Percentiles rank a stretch among this genome's conserved stretches.
These are phyloP conservation scores for Amblyteles armatorius DNA, from an alignment of 2,888 invertebrate species.

Conservation along the genomic window DNA sequence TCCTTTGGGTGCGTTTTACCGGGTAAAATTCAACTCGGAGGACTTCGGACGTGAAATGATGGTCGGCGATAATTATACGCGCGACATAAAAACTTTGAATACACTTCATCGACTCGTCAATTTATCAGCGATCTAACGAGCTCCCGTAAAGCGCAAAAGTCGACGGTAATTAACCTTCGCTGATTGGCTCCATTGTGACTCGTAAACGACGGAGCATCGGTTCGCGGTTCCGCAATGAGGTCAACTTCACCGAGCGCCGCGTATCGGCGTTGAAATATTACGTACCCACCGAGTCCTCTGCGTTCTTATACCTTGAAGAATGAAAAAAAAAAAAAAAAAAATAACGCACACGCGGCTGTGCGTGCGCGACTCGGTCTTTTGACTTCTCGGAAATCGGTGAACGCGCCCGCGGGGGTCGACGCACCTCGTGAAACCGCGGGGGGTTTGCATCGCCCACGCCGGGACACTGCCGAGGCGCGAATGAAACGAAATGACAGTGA, in stretches of 20 bases:
- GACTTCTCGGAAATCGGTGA: constrained; percentile 74
- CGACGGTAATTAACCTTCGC: constrained; percentile 73
- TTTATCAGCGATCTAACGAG: constrained; percentile 74
- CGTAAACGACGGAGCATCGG: constrained; percentile 68
- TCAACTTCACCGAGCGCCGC: constrained; percentile 18
- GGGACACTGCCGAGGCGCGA: constrained; percentile 49
- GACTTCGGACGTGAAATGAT: background rate
- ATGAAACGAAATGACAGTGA: constrained; percentile 64
- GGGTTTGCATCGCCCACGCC: constrained; percentile 75
- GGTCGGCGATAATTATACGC: constrained; percentile 16
- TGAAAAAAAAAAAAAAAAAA: background rate
- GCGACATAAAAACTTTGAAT: constrained; percentile 15
- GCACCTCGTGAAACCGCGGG: constrained; percentile 75
- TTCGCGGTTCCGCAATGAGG: constrained; percentile 8
- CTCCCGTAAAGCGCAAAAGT: constrained; percentile 57
- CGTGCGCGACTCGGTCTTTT: constrained; percentile 70
- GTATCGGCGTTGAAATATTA: constrained; percentile 49
- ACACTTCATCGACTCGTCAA: constrained; percentile 53
- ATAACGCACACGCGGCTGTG: background rate
- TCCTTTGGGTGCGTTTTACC: background rate
- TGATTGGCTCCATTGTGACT: constrained; percentile 75
- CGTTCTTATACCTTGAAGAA: background rate
- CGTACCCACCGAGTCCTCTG: constrained; percentile 20
- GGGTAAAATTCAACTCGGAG: background rate
- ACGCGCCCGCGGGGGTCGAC: constrained; percentile 71